These are phyloP conservation scores for Sebastes trivittatus DNA, from an alignment of 2,797 vertebrate species.

Conservation along the genomic window DNA sequence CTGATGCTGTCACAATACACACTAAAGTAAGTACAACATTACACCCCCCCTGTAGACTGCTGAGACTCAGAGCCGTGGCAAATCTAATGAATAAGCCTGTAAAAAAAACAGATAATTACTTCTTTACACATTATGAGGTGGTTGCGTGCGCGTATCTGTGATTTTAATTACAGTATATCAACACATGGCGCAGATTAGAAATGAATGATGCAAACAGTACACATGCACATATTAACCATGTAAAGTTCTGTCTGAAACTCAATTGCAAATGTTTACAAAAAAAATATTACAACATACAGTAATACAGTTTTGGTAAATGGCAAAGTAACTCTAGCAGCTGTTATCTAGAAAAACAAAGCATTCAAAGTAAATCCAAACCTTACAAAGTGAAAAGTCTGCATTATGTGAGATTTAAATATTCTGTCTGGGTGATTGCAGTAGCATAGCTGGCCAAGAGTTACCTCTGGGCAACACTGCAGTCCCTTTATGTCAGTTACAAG, in stretches of 20 bases:
- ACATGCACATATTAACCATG: constrained; percentile 4
- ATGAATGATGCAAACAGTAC: background rate
- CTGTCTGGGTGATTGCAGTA: constrained; percentile 42
- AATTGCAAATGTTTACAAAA: background rate
- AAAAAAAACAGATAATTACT: background rate
- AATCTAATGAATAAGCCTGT: background rate
- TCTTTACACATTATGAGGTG: background rate
- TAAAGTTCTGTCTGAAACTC: constrained; percentile 8
- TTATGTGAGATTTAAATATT: constrained; percentile 10
- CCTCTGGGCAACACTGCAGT: constrained; percentile 49
- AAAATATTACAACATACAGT: background rate
- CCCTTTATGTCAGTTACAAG: constrained; percentile 20
- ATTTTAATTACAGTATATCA: background rate
- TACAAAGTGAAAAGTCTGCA: background rate
- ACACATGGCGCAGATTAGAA: background rate
- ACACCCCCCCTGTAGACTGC: background rate
- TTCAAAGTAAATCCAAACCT: background rate
- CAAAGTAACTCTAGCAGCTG: background rate
- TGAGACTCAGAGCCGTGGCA: background rate
- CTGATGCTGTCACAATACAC: constrained; percentile 33
- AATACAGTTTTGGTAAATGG: background rate
- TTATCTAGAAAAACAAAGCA: background rate
- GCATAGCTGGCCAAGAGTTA: constrained; percentile 34
- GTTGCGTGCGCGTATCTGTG: background rate
- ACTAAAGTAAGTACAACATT: constrained; percentile 3